Evolutionary conservation across 2,797 vertebrate genomes (phyloP).

Genomic region (Eupleurogrammus muticus): DNA sequence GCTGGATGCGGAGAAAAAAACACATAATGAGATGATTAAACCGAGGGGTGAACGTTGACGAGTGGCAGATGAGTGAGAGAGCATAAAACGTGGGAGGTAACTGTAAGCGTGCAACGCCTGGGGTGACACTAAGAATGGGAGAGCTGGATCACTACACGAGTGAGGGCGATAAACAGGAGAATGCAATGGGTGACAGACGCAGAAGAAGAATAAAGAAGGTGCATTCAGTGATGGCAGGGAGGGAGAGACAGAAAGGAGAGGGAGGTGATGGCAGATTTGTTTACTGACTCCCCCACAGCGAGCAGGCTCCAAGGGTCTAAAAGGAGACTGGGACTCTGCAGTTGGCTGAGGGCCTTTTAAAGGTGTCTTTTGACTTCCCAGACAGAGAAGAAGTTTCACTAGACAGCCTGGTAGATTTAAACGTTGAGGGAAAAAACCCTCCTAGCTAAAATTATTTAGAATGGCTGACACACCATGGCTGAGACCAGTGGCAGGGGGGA

Average conservation of each 20-base stretch:
- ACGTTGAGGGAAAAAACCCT: conserved; percentile 6
- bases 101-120: not conserved
- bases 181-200: not conserved
- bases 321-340: conserved; percentile 69
- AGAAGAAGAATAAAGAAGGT: conserved; percentile 5
- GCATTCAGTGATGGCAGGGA: conserved; percentile 4
- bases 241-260: conserved; percentile 10
- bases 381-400: conserved; percentile 6
- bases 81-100: not conserved
- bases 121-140: conserved; percentile 3
- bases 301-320: conserved; percentile 77
- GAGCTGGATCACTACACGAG: not conserved
- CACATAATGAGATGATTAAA: not conserved
- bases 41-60: not conserved
- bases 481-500: not conserved
- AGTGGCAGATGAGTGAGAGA: not conserved
- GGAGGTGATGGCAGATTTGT: conserved; percentile 56
- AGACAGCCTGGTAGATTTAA: not conserved
- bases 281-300: conserved; percentile 61
- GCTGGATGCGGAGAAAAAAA: not conserved
- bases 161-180: not conserved
- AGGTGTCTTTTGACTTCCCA: conserved; percentile 25
- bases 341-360: conserved; percentile 22
- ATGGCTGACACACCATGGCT: not conserved
- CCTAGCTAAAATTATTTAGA: not conserved